A percentile compares a stretch with the other conserved stretches of the same genome.
Evolutionary conservation across 2,113 vertebrate species (phyloP).

Genomic region (Tursiops truncatus): DNA sequence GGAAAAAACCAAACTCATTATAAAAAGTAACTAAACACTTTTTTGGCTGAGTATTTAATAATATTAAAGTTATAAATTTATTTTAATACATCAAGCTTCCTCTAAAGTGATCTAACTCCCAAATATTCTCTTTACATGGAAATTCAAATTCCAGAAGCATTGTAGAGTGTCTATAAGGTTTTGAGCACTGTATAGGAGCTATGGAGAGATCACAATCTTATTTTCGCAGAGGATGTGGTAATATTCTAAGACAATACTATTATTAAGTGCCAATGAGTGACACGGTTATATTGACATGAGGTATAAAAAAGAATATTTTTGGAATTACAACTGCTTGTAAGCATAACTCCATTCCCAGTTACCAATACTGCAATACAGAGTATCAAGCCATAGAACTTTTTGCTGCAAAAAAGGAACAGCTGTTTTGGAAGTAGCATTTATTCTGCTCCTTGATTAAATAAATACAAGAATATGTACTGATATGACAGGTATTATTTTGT

Average conservation of each 20-base stretch:
- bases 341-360: not conserved
- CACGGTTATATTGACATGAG: not conserved
- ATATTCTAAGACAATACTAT: not conserved
- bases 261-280: not conserved
- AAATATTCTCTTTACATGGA: not conserved
- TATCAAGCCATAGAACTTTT: not conserved
- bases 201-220: not conserved
- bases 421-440: not conserved
- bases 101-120: not conserved
- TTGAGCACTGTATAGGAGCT: not conserved
- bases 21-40: not conserved
- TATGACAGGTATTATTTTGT: not conserved
- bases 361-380: not conserved
- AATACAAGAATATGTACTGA: not conserved
- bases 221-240: not conserved
- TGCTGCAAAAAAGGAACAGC: not conserved
- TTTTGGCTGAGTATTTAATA: not conserved
- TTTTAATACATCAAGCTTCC: not conserved
- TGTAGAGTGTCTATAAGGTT: not conserved
- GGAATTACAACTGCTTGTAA: not conserved
- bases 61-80: not conserved
- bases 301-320: slow-evolving; percentile 7
- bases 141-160: not conserved
- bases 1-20: not conserved
- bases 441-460: not conserved